Percentiles rank a stretch among this genome's conserved stretches.
Evolutionary conservation across 2,113 vertebrate species (phyloP).

Genomic region (Nyctereutes procyonoides): DNA sequence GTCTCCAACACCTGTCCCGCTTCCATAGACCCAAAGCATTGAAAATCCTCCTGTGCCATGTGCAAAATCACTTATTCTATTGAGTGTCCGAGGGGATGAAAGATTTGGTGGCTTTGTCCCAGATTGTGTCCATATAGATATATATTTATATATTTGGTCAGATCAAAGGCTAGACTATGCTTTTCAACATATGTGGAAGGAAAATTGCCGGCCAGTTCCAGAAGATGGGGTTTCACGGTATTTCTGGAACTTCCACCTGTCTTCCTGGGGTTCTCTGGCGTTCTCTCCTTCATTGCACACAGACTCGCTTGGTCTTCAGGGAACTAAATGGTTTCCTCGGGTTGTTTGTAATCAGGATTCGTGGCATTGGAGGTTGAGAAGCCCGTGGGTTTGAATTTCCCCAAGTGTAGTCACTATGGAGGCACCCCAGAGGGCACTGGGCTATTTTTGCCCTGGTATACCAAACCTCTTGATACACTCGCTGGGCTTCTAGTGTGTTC

Average conservation of each 20-base stretch:
- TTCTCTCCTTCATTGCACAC: background rate
- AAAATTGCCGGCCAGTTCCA: background rate
- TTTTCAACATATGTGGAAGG: background rate
- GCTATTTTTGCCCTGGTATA: background rate
- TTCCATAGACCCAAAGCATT: conserved; percentile 58
- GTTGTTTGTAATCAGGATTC: conserved; percentile 20
- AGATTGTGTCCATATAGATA: conserved; percentile 36
- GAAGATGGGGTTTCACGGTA: background rate
- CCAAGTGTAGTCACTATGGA: background rate
- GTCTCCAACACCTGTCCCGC: conserved; percentile 34
- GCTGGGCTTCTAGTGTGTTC: background rate
- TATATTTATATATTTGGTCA: background rate
- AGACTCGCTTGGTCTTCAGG: background rate
- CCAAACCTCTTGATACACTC: background rate
- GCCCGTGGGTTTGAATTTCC: background rate
- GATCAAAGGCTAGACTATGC: background rate
- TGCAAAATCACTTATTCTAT: conserved; percentile 45
- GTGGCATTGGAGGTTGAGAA: background rate
- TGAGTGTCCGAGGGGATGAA: conserved; percentile 34
- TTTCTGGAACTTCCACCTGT: background rate
- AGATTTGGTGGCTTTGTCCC: conserved; percentile 60
- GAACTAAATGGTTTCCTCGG: background rate
- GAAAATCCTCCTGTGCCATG: conserved; percentile 53
- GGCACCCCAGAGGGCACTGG: background rate
- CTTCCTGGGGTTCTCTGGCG: background rate